Evolutionary conservation across 2,113 vertebrate species (phyloP), one percentile per base, ranked within the genome.

Genomic region (Elephantulus edwardii): DNA sequence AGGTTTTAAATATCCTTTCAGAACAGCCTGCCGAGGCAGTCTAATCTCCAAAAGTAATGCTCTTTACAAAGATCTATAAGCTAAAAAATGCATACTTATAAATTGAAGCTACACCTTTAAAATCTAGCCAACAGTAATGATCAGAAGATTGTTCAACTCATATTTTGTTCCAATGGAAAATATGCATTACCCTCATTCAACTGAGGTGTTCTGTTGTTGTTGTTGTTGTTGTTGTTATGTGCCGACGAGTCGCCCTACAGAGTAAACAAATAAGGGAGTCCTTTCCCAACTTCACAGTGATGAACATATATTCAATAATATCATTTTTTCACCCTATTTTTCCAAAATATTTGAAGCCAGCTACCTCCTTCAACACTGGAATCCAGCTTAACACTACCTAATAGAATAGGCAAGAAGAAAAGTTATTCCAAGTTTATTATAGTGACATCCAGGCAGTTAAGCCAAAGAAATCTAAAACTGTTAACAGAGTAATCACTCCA

Each of bases 21-120:
- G 8, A 56, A 83, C 8, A 92, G 42, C 1, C 24, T 84, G 38
- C 71, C 77, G 90, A 89, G 66, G 48, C 19, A 88, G 12, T 74
- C 76, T 33, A 33, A 89, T 88, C 19, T 86, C 58, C 12, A 19
- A 88, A 92, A 86, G 62, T 82, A 35, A 75, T 48, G 24, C 84
- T 81, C 58, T 56, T 94, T 92, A 79, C 20, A 68, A 79, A 71
- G 13, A 10, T 75, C 44, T 88, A 71, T 5, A 50, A 38, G n/a
- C 40, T 71, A 17, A 94, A 87, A 91, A 89, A 89, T 42, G 56
- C 44, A 75, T 44, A 26, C 28, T 66, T 76, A 83, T 79, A 89
- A 84, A 92, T 52, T 91, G 58, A 95, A 94, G 91, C 5, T 38
- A 94, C 84, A 16, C 6, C 48, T 91, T 78, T 89, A 88, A 87